These are phyloP conservation scores for Lingula anatina DNA, from an alignment of 2,888 invertebrate species.

Conservation along the genomic window DNA sequence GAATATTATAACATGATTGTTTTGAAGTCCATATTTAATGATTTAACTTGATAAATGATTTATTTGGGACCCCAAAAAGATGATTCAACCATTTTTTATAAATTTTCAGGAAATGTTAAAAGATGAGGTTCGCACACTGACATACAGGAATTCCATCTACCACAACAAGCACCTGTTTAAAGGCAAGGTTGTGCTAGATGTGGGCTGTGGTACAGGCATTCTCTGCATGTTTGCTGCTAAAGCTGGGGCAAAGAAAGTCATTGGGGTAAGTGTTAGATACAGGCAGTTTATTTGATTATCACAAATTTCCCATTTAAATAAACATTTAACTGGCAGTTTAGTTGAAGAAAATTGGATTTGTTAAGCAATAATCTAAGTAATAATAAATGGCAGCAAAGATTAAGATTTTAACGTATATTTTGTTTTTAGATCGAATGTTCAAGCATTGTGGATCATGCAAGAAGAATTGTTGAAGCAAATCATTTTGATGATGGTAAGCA, in stretches of 20 bases:
- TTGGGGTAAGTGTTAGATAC: constrained; percentile 67
- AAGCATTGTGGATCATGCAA: constrained; percentile 95
- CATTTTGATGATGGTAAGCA: constrained; percentile 52
- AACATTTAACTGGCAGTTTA: too few relatives aligned
- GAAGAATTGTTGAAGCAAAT: constrained; percentile 78
- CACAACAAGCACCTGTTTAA: constrained; percentile 98
- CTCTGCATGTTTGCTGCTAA: constrained; percentile 99
- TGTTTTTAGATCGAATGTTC: constrained; percentile 80
- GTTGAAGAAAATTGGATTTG: too few relatives aligned
- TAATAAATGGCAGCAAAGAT: background rate
- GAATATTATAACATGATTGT: too few relatives aligned
- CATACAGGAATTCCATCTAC: constrained; percentile 98
- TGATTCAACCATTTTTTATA: too few relatives aligned
- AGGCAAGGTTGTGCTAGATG: constrained; percentile 87
- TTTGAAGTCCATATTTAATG: too few relatives aligned
- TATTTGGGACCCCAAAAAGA: too few relatives aligned
- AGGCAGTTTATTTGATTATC: too few relatives aligned
- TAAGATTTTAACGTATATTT: constrained; percentile 6
- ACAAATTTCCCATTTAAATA: too few relatives aligned
- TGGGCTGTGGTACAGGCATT: constrained; percentile 98
- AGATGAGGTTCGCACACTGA: constrained; percentile 96
- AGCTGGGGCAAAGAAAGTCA: constrained; percentile 91
- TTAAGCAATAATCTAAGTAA: too few relatives aligned
- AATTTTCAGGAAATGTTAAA: constrained; percentile 87
- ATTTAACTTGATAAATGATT: too few relatives aligned